Base-by-base conservation (phyloP, 2,113 vertebrate species). In the Steatornis caripensis region DNA sequence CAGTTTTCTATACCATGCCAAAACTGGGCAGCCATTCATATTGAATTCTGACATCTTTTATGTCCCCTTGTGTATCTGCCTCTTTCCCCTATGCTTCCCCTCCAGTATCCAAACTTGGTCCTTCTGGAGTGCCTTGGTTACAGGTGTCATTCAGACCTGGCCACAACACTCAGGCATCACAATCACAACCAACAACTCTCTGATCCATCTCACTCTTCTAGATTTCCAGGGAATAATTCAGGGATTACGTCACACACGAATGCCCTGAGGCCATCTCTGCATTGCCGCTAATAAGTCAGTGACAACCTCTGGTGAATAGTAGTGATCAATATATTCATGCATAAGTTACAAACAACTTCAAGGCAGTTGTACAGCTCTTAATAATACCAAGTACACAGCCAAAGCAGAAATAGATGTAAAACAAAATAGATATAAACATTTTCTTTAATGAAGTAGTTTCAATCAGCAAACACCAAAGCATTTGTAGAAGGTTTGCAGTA, bases 341-440 rank as follows among this genome's bases (percentile, higher is more conserved):
- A 6, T 9, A 22, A 53, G 21, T n/a, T n/a, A 5, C 15, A 66
- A 78, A 32, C n/a, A 62, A 51, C 27, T 20, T 36, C 54, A 41
- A n/a, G 19, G 8, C 4, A 39, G 14, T 10, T 22, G 30, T 12
- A 68, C 23, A 78, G 10, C 45, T 45, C 34, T 12, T 15, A 19
- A 11, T 20, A 18, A 19, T 29, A 6, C 34, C 43, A 15, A 51
- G 15, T 32, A 19, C 19, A 51, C 11, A 24, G 16, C 9, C 43
- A n/a, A 12, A n/a, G 22, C 55, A 87, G 79, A 66, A n/a, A 16
- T 24, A 13, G 23, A 53, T 12, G 43, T 19, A 26, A 66, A 71
- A 1, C 16, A 65, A 43, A 53, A 29, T 0, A 60, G 15, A 16
- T 13, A 70, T 2, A 41, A 65, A 36, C 5, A 2, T 27, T 6